Conservation (phyloP, 1,140 invertebrate species). For the Drosophila burlai region DNA sequence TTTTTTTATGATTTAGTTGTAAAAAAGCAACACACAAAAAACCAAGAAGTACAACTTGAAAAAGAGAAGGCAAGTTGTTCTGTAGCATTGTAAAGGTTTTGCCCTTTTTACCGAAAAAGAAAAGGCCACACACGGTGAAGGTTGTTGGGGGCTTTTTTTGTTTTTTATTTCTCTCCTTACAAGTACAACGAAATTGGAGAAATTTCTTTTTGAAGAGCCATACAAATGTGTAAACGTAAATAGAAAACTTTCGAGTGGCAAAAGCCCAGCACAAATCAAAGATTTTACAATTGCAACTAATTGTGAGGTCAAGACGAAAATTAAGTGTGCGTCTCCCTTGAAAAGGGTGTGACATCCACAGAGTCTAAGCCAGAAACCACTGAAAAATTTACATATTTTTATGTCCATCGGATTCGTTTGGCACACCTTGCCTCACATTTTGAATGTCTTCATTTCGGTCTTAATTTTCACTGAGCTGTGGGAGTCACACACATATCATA, state of each 20-base stretch:
- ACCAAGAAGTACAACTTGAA: neutral
- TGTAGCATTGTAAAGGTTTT: constrained; percentile 12
- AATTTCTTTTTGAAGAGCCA: constrained; percentile 39
- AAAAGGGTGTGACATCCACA: constrained; percentile 20
- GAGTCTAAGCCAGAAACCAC: constrained; percentile 58
- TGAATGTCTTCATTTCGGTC: constrained; percentile 70
- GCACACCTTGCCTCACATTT: constrained; percentile 48
- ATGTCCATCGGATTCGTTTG: constrained; percentile 36
- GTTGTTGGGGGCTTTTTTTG: constrained; percentile 1
- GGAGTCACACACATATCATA: constrained; percentile 44
- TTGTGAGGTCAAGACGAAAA: constrained; percentile 31
- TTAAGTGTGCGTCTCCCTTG: neutral
- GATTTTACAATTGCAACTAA: constrained; percentile 20
- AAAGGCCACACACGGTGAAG: constrained; percentile 37
- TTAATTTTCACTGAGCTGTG: constrained; percentile 60
- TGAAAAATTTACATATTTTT: constrained; percentile 59
- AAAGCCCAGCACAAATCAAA: constrained; percentile 25
- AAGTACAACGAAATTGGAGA: constrained; percentile 45
- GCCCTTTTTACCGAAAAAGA: constrained; percentile 19
- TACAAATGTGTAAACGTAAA: constrained; percentile 43
- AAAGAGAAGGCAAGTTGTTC: constrained; percentile 40
- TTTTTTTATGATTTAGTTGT: constrained; percentile 35
- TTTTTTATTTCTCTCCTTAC: constrained; percentile 34
- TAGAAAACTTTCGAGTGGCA: constrained; percentile 35
- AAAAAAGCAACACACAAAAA: constrained; percentile 13